Conservation (phyloP, 2,888 invertebrate species). For the Epirrita christyi region DNA sequence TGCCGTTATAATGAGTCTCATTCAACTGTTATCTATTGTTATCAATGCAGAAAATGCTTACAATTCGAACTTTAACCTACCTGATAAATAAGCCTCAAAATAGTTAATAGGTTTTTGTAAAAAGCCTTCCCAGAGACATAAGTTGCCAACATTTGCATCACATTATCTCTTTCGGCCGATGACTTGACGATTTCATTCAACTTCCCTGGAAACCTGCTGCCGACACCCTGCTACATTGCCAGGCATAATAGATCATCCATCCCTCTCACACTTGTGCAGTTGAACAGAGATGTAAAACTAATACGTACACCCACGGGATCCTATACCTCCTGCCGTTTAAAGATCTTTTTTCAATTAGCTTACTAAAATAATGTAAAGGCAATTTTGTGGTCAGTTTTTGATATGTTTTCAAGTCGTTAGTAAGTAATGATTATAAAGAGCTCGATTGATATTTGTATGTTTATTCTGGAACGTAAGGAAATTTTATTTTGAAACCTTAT, state of each 20-base stretch:
- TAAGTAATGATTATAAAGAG: conserved; percentile 15
- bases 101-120: too few relatives aligned
- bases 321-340: conserved; percentile 57
- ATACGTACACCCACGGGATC: conserved; percentile 64
- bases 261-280: conserved; percentile 40
- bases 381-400: conserved; percentile 22
- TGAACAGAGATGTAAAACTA: conserved; percentile 47
- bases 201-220: conserved; percentile 48
- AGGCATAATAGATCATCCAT: conserved; percentile 48
- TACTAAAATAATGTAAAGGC: conserved; percentile 21
- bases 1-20: background rate
- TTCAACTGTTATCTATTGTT: background rate
- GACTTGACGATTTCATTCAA: conserved; percentile 35
- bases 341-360: conserved; percentile 74
- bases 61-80: too few relatives aligned
- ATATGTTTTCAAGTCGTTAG: conserved; percentile 20
- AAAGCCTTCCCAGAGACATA: conserved; percentile 5
- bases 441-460: background rate
- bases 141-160: conserved; percentile 24
- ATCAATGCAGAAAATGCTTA: too few relatives aligned
- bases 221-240: conserved; percentile 40
- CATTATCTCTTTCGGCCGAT: conserved; percentile 18
- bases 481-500: background rate
- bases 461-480: too few relatives aligned
- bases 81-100: too few relatives aligned